These are phyloP conservation scores for Anthonomus grandis DNA, from an alignment of 1,140 invertebrate genomes.

Conservation along the genomic window DNA sequence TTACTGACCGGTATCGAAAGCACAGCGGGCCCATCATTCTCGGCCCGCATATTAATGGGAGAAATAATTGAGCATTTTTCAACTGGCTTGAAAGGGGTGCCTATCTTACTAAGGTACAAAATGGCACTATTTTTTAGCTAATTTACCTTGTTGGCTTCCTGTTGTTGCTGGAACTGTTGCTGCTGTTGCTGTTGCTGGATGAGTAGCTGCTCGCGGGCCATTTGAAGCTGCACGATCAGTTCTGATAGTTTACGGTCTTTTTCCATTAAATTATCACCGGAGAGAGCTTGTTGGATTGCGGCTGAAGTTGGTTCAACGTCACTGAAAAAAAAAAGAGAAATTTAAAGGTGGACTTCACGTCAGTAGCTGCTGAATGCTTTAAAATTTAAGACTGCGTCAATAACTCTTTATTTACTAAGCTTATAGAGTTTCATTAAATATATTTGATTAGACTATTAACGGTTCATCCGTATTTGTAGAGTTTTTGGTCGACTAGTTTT, in stretches of 20 bases:
- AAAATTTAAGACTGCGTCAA: too few species aligned
- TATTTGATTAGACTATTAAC: too few species aligned
- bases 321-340: slow-evolving; percentile 37
- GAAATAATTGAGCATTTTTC: slow-evolving; percentile 40
- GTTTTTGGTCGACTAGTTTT: too few species aligned
- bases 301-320: slow-evolving; percentile 58
- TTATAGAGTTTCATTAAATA: too few species aligned
- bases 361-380: too few species aligned
- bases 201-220: slow-evolving; percentile 72
- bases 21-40: slow-evolving; percentile 40
- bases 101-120: too few species aligned
- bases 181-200: slow-evolving; percentile 58
- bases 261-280: slow-evolving; percentile 66
- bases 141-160: slow-evolving; percentile 25
- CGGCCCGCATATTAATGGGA: slow-evolving; percentile 42
- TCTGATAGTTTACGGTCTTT: slow-evolving; percentile 76
- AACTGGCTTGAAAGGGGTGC: too few species aligned
- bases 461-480: too few species aligned
- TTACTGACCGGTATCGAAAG: slow-evolving; percentile 43
- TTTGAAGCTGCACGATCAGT: slow-evolving; percentile 78
- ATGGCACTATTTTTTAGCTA: too few species aligned
- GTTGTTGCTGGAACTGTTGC: slow-evolving; percentile 52
- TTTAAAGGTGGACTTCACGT: too few species aligned
- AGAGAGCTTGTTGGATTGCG: slow-evolving; percentile 64
- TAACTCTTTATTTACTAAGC: too few species aligned